These are phyloP conservation scores for Eupleurogrammus muticus DNA, from an alignment of 2,797 vertebrate genomes.

Conservation along the genomic window DNA sequence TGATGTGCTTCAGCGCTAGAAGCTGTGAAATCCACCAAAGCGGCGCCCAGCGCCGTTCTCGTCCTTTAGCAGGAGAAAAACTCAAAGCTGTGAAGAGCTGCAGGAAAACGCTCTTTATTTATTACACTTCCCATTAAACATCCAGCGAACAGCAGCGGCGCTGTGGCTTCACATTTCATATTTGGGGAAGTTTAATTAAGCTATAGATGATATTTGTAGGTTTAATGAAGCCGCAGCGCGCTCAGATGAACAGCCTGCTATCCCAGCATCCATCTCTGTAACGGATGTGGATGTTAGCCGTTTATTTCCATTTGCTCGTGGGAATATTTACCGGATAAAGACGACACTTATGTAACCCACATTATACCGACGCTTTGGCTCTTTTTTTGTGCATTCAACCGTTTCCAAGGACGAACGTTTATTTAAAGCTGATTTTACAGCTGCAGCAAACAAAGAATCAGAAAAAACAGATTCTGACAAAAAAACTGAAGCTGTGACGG, in stretches of 20 bases:
- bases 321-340: slow-evolving; percentile 86
- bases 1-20: slow-evolving; percentile 93
- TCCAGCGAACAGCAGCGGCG: too few relatives aligned
- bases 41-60: slow-evolving; percentile 87
- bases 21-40: slow-evolving; percentile 92
- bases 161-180: slow-evolving; percentile 94
- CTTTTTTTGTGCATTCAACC: slow-evolving; percentile 55
- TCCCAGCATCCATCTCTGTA: slow-evolving; percentile 98
- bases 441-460: slow-evolving; percentile 38
- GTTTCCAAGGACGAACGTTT: slow-evolving; percentile 74
- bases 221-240: slow-evolving; percentile 97
- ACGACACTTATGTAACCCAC: slow-evolving; percentile 84
- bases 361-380: slow-evolving; percentile 76
- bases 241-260: slow-evolving; percentile 94
- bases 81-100: slow-evolving; percentile 89
- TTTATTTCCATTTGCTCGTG: slow-evolving; percentile 85
- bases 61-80: slow-evolving; percentile 86
- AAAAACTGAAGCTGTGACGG: slow-evolving; percentile 28
- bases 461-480: slow-evolving; percentile 49
- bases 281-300: slow-evolving; percentile 94
- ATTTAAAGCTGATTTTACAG: slow-evolving; percentile 59
- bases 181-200: slow-evolving; percentile 99
- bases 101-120: slow-evolving; percentile 87
- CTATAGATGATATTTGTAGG: slow-evolving; percentile 99
- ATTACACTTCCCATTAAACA: too few relatives aligned